Base-by-base conservation (phyloP, 2,113 vertebrate genomes). In the Globicephala melas region DNA sequence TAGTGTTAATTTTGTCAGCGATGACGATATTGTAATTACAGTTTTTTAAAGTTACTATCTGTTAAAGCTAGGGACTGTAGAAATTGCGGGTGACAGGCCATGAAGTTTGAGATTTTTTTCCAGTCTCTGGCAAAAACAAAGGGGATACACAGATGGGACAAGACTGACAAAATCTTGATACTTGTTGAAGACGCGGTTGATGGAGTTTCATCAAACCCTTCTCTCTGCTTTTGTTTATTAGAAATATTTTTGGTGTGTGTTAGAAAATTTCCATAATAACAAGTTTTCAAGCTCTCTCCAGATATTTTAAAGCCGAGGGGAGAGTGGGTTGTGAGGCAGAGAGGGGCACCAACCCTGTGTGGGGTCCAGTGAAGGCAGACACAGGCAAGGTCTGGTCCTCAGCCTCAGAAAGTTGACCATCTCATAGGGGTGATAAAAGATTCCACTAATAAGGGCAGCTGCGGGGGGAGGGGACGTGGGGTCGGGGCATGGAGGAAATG, bases 111-210 rank as follows among this genome's bases (percentile, higher is more conserved):
- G 31, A 36, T 44, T 28, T 44, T 36, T 36, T 74, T 31, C 65
- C 67, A 71, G 15, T 92, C 14, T 63, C 67, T 33, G 26, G 31
- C 23, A 83, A 92, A 92, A 92, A 70, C 23, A 55, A 17, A 41
- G 47, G 53, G 23, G 38, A 36, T 26, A 25, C 9, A 50, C 31
- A 62, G 38, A 47, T 15, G 31, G 20, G 31, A 20, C 38, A 71
- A 47, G 23, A 73, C 17, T 14, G 77, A 47, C 38, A 73, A 70
- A 81, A 67, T 8, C 15, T 21, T 36, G 41, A 47, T 18, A 25
- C 18, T 4, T 26, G 31, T 60, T 31, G 41, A 63, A 50, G 67
- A n/a, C 31, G 17, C 36, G 7, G 79, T 9, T 28, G 53, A 28
- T 71, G 41, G 67, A 14, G 31, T 38, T 60, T 55, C 53, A 47